Evolutionary conservation across 2,797 vertebrate genomes (phyloP), one percentile per base, ranked within the genome.

Genomic region (Calcarius lapponicus): DNA sequence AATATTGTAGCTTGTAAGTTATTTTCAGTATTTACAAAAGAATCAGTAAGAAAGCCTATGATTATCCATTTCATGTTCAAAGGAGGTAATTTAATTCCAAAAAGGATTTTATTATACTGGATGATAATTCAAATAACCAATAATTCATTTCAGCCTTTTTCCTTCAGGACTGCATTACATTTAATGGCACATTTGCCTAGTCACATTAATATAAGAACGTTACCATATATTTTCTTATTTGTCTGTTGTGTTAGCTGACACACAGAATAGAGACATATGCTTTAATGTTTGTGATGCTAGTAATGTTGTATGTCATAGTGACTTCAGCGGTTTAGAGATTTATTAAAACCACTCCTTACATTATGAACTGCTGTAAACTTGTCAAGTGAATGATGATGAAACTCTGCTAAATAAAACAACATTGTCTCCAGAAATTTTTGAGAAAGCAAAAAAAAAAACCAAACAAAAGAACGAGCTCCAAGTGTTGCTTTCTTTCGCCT

Each of bases 1-100:
- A 88, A 7, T 96, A 97, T 94, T n/a, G 36, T 94, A 93, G 64
- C 91, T 91, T 80, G 64, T 75, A 90, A 93, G 71, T 75, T 93
- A 83, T 96, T 90, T 95, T 81, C 81, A 94, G 90, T 97, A 92
- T 97, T 97, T 98, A 93, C 81, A 79, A 86, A 96, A 97, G 82
- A 89, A 66, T 85, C 82, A 76, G 93, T 96, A 96, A 94, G 90
- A 97, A 97, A 97, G 84, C 90, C 94, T 96, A 64, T 88, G 93
- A 97, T 97, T 97, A 96, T 96, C 79, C 47, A 74, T 92, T 88
- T 85, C 91, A 91, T 67, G 40, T 93, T 95, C 51, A 69, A 93
- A 84, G 74, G 76, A 96, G 82, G 57, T 85, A 93, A 97, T 95
- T 95, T 93, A 94, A 96, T 97, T 96, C 73, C 88, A 75, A 16